Evolutionary conservation across 1,140 invertebrate genomes (phyloP), one percentile per base, ranked within the genome.

Genomic region (Drosophila miranda): DNA sequence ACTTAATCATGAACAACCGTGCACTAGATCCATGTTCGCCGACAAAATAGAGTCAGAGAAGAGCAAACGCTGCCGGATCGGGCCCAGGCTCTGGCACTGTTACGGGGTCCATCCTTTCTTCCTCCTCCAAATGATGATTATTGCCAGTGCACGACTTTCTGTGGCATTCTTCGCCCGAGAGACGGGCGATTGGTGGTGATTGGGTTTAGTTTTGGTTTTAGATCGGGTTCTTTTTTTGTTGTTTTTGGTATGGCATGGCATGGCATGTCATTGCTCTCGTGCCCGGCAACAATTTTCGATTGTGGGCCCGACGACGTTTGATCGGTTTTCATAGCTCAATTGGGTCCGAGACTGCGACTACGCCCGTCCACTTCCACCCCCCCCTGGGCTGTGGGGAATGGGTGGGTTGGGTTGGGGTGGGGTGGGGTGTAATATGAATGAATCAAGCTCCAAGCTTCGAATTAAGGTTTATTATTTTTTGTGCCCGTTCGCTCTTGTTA

Each of bases 21-120:
- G 90, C 90, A 91, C 90, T 90, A 91, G 90, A 91, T 91, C 86
- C 90, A 91, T 91, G 90, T 90, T 90, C 90, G 90, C 90, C 90
- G 90, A 91, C 90, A 91, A 91, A 91, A 91, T 90, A 89, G 89
- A 90, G 90, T 86, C 89, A 90, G 78, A 81, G 69, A 88, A 83
- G 79, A 81, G 72, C 78, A 78, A 73, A 68, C 69, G 46, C 59
- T 53, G 58, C 46, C 45, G 54, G 43, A 54, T 57, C 52, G 50
- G 13, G 30, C 34, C 51, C 14, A 16, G 16, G 16, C 14, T 58
- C 14, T n/a, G n/a, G 28, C 21, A 52, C 13, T 26, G 42, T n/a
- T 45, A 38, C 46, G 50, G 41, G 14, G 3, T 34, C 44, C 28
- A 23, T 45, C 13, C 41, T 57, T 14, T 45, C 34, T 13, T 28